Conservation (phyloP, 2,888 invertebrate genomes). For the Mythimna vitellina region DNA sequence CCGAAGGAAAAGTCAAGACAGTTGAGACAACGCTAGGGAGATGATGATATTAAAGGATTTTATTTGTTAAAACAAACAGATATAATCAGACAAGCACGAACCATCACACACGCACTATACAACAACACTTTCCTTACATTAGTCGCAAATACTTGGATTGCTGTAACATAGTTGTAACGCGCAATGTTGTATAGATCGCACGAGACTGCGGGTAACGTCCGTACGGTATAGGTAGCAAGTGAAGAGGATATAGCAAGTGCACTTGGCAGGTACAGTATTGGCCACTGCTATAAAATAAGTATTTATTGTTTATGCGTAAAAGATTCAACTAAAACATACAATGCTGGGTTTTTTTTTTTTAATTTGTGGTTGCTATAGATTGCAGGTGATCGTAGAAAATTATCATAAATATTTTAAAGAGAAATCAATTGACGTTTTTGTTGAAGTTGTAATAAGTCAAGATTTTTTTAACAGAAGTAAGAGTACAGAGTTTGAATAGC, state of each 20-base stretch:
- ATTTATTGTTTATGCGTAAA: not conserved
- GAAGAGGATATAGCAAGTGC: not conserved
- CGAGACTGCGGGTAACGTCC: constrained; percentile 13
- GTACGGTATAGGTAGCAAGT: not conserved
- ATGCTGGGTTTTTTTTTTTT: too few species aligned
- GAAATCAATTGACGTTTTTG: too few species aligned
- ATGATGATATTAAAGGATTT: not conserved
- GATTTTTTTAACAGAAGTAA: too few species aligned
- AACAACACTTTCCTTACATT: not conserved
- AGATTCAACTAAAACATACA: too few species aligned
- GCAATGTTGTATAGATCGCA: not conserved
- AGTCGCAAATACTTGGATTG: not conserved
- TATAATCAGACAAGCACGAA: not conserved
- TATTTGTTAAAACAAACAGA: not conserved
- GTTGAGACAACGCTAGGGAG: too few species aligned
- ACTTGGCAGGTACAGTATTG: constrained; percentile 3
- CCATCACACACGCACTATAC: not conserved
- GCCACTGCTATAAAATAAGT: constrained; percentile 9
- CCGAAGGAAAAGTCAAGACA: too few species aligned
- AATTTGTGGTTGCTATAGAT: too few species aligned
- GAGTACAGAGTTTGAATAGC: too few species aligned
- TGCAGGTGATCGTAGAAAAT: too few species aligned
- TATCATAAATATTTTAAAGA: too few species aligned
- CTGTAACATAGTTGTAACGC: not conserved
- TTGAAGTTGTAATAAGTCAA: too few species aligned